Evolutionary conservation across 2,888 invertebrate genomes (phyloP).

Genomic region (Barypeithes pellucidus): DNA sequence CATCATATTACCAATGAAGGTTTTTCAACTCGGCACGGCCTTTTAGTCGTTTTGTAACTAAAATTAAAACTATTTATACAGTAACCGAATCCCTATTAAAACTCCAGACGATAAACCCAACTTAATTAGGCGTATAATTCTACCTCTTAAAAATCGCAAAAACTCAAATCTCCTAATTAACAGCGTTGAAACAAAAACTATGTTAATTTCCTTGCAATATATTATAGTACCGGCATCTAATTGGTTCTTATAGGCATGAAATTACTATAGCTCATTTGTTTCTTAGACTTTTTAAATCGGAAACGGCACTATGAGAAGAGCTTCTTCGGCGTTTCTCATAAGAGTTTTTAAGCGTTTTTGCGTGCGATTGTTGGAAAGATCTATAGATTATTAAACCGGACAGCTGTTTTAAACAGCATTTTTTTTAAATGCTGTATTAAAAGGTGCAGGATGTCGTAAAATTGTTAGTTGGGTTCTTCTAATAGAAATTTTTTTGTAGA

Average conservation of each 20-base stretch:
- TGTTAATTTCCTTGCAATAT: constrained; percentile 29
- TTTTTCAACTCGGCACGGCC: too few species aligned
- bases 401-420: not conserved
- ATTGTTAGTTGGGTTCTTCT: too few species aligned
- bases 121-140: not conserved
- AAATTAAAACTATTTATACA: too few species aligned
- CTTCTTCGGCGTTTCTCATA: constrained; percentile 29
- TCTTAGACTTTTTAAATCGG: constrained; percentile 33
- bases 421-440: not conserved
- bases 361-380: not conserved
- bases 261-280: constrained; percentile 41
- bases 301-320: constrained; percentile 33
- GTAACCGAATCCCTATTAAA: too few species aligned
- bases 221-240: constrained; percentile 17
- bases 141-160: not conserved
- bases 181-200: constrained; percentile 19
- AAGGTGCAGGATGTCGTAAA: not conserved
- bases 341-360: constrained; percentile 15
- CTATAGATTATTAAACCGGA: not conserved
- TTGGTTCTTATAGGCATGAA: constrained; percentile 33
- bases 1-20: too few species aligned
- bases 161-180: constrained; percentile 4
- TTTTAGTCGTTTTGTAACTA: too few species aligned
- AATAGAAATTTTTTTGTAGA: too few species aligned
- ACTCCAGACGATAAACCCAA: not conserved